Percentiles rank a stretch among this genome's conserved stretches.
Evolutionary conservation across 2,797 vertebrate species (phyloP).

Genomic region (Bovichtus variegatus): DNA sequence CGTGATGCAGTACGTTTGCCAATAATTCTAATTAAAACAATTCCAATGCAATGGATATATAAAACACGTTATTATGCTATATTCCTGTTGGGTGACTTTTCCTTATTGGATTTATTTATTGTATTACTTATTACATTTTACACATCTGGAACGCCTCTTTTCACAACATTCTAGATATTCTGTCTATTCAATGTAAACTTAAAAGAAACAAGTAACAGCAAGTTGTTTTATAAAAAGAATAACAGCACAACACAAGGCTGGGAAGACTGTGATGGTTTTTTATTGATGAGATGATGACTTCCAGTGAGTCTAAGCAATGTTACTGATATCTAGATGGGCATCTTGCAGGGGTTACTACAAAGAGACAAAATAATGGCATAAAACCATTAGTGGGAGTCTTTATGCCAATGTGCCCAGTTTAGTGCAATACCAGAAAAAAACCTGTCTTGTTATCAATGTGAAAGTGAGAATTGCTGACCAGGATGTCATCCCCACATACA

Average conservation of each 20-base stretch:
- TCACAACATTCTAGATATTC: not conserved
- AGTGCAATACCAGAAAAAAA: constrained; percentile 1
- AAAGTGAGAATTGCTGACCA: not conserved
- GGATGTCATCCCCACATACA: constrained; percentile 7
- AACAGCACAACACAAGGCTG: not conserved
- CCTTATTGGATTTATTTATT: not conserved
- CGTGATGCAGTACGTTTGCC: not conserved
- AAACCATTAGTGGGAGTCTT: constrained; percentile 5
- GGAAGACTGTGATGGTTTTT: constrained; percentile 32
- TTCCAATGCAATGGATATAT: not conserved
- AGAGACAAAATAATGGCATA: constrained; percentile 10
- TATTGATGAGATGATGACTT: constrained; percentile 47
- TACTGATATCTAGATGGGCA: constrained; percentile 8
- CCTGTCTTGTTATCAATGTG: not conserved
- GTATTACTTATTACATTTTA: not conserved
- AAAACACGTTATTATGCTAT: not conserved
- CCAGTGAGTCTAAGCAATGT: constrained; percentile 1
- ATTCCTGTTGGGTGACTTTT: not conserved
- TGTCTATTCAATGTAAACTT: not conserved
- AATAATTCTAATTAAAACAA: not conserved
- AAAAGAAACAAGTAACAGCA: not conserved
- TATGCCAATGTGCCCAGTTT: not conserved
- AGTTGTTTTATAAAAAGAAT: not conserved
- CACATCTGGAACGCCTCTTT: not conserved
- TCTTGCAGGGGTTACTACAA: constrained; percentile 18